Conservation (phyloP, 2,113 vertebrate genomes). For the Austrofundulus limnaeus region DNA sequence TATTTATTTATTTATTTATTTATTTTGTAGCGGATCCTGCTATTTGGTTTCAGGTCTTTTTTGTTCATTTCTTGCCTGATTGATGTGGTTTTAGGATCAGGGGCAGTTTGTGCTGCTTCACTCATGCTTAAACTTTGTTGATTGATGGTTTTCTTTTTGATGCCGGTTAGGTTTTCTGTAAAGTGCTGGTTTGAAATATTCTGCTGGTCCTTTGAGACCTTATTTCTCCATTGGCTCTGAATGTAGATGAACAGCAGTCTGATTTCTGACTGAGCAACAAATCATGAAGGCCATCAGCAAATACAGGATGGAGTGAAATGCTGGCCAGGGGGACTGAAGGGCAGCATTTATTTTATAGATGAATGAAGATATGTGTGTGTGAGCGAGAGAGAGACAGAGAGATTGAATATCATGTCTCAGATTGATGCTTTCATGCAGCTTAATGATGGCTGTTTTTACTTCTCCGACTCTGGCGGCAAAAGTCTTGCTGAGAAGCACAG, state of each 20-base stretch:
- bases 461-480: neutral
- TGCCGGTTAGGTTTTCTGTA: neutral
- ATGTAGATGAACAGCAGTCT: slow-evolving; percentile 2
- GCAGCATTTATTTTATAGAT: slow-evolving; percentile 5
- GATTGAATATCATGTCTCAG: slow-evolving; percentile 26
- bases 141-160: neutral
- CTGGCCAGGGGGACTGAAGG: neutral
- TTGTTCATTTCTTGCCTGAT: slow-evolving; percentile 3
- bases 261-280: slow-evolving; percentile 6
- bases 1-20: too few relatives aligned
- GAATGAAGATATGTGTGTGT: neutral
- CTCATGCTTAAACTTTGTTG: slow-evolving; percentile 10
- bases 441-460: slow-evolving; percentile 42
- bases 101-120: slow-evolving; percentile 24
- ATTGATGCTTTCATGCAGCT: slow-evolving; percentile 39
- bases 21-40: too few relatives aligned
- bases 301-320: neutral
- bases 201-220: neutral
- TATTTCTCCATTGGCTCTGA: neutral
- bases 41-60: too few relatives aligned
- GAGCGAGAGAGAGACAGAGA: neutral
- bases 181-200: neutral
- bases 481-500: slow-evolving; percentile 4
- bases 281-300: neutral
- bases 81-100: slow-evolving; percentile 17